phyloP scores from a whole-genome alignment of 2,113 vertebrate genomes.

The Clarias macrocephalus region DNA sequence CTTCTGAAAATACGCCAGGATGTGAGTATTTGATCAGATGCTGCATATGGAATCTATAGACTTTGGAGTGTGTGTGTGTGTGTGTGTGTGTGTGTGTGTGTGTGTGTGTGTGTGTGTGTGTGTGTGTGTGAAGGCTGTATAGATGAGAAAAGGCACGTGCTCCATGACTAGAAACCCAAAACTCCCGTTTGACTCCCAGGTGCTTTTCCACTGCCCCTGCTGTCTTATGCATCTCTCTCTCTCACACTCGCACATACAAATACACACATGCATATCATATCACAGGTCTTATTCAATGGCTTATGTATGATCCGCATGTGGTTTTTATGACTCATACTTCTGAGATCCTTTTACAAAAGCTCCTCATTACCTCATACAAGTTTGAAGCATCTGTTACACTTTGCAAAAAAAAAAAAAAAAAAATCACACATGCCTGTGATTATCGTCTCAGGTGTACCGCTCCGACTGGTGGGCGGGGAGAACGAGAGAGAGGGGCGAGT shows the following conservation, averaged over 20 bases:
- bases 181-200: slow-evolving; percentile 23
- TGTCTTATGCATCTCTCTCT: not conserved
- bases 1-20: slow-evolving; percentile 14
- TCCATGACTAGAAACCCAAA: slow-evolving; percentile 43
- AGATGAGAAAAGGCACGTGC: slow-evolving; percentile 36
- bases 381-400: not conserved
- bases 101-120: not conserved
- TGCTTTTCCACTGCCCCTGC: slow-evolving; percentile 34
- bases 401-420: not conserved
- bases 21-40: not conserved
- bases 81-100: not conserved
- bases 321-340: not conserved
- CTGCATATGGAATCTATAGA: not conserved
- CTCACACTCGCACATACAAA: not conserved
- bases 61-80: slow-evolving; percentile 25
- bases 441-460: slow-evolving; percentile 75
- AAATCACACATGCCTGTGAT: not conserved
- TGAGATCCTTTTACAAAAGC: not conserved
- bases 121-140: not conserved
- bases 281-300: not conserved
- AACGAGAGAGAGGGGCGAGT: slow-evolving; percentile 92
- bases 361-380: not conserved
- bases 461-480: slow-evolving; percentile 92
- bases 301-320: slow-evolving; percentile 14
- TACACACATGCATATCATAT: not conserved